Evolutionary conservation across 1,140 invertebrate species (phyloP).

Genomic region (Nasonia vitripennis): DNA sequence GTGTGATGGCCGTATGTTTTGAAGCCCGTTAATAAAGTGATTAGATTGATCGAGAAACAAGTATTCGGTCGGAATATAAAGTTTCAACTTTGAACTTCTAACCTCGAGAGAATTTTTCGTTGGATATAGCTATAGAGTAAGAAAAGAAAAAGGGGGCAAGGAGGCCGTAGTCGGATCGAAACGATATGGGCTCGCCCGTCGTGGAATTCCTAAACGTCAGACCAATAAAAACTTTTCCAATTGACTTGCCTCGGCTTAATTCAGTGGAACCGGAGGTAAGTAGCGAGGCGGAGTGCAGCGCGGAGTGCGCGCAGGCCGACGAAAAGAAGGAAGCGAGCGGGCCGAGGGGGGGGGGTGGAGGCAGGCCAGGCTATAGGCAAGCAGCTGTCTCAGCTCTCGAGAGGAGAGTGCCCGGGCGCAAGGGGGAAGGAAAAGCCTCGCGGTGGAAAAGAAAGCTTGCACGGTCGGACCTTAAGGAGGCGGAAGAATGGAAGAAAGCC

Average conservation of each 20-base stretch:
- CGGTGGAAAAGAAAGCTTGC: background rate
- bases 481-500: background rate
- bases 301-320: background rate
- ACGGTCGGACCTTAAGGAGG: background rate
- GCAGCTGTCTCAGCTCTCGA: background rate
- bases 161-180: slow-evolving; percentile 29
- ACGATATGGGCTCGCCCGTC: slow-evolving; percentile 55
- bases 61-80: no score
- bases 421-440: no score
- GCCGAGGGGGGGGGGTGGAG: no score
- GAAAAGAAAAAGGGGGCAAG: background rate
- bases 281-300: slow-evolving; percentile 49
- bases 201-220: slow-evolving; percentile 62
- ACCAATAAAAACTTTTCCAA: slow-evolving; percentile 68
- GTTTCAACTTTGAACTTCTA: no score
- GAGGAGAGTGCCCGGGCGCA: no score
- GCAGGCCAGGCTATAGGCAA: background rate
- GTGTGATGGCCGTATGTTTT: no score
- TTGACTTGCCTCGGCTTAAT: slow-evolving; percentile 65
- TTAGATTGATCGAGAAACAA: no score
- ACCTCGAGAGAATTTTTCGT: no score
- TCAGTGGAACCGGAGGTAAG: slow-evolving; percentile 60
- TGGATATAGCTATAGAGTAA: background rate
- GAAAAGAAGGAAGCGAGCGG: background rate
- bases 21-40: no score